Evolutionary conservation across 2,797 vertebrate species (phyloP), one percentile per base, ranked within the genome.

Genomic region (Sebastes hubbsi): DNA sequence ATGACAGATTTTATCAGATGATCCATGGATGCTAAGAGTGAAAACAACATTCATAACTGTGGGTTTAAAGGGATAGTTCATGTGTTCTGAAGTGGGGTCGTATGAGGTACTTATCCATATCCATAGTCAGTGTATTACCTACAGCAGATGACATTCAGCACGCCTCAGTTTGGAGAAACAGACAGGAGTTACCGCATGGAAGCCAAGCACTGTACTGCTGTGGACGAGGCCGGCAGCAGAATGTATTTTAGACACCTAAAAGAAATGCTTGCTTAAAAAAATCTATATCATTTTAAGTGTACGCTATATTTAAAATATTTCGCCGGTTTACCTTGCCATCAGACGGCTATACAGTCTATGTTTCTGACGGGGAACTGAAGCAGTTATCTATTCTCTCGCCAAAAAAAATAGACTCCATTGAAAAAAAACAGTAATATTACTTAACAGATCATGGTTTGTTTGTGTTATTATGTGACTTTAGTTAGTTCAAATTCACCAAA

Each of bases 21-120:
- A 86, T 92, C 91, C 91, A 94, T 89, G 76, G 93, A 62, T 86
- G 89, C 87, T 85, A 49, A 29, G 34, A 64, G 36, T 46, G 22
- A 34, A 80, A 81, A 81, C 49, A 42, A 30, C 12, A 27, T 38
- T 64, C 22, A 60, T 36, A 38, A 18, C 42, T 30, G 49, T 29
- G 24, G 20, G 24, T 32, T 74, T 54, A 54, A 54, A 54, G 49
- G 49, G 49, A 54, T 16, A 54, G 20, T 54, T 54, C 9, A n/a
- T 9, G 4, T 0, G 20, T 54, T 49, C n/a, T 22, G 49, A 54
- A 54, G 49, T 54, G 9, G 18, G 49, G 49, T 54, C n/a, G 9
- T 54, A 54, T 54, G 20, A n/a, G 49, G 20, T n/a, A 49, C 42
- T 46, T 46, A 14, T 18, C 42, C 16, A 9, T 46, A 14, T 18